These are phyloP conservation scores for Achlya flavicornis DNA, from an alignment of 2,888 invertebrate species.

Conservation along the genomic window DNA sequence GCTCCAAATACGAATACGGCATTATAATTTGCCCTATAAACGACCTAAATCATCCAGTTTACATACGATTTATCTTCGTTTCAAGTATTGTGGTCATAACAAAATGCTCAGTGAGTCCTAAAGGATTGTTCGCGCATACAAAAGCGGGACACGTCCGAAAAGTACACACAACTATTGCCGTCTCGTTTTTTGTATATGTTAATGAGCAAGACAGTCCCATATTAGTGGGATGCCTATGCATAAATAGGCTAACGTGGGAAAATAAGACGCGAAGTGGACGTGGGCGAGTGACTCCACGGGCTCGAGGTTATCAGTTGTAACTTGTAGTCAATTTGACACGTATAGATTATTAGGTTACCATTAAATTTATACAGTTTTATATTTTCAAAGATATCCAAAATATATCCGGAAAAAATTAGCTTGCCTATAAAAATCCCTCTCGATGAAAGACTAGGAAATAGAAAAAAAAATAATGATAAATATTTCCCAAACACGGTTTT, in stretches of 20 bases:
- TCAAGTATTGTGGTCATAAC: slow-evolving; percentile 18
- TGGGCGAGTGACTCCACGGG: slow-evolving; percentile 30
- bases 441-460: too few relatives aligned
- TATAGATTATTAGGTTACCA: not conserved
- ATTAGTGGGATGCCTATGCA: slow-evolving; percentile 51
- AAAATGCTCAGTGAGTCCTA: slow-evolving; percentile 44
- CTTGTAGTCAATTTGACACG: not conserved
- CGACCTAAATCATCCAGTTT: not conserved
- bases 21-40: slow-evolving; percentile 4
- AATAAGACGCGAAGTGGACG: slow-evolving; percentile 39
- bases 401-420: too few relatives aligned
- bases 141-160: slow-evolving; percentile 46
- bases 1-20: not conserved
- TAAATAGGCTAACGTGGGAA: slow-evolving; percentile 65
- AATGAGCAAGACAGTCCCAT: slow-evolving; percentile 36
- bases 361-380: too few relatives aligned
- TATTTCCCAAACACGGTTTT: too few relatives aligned
- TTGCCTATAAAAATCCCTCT: too few relatives aligned
- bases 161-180: slow-evolving; percentile 37
- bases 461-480: too few relatives aligned
- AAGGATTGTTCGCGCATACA: slow-evolving; percentile 49
- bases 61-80: slow-evolving; percentile 11
- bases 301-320: slow-evolving; percentile 18
- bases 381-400: too few relatives aligned
- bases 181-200: slow-evolving; percentile 39